Evolutionary conservation across 2,888 invertebrate genomes (phyloP).

Genomic region (Dryocosmus kuriphilus): DNA sequence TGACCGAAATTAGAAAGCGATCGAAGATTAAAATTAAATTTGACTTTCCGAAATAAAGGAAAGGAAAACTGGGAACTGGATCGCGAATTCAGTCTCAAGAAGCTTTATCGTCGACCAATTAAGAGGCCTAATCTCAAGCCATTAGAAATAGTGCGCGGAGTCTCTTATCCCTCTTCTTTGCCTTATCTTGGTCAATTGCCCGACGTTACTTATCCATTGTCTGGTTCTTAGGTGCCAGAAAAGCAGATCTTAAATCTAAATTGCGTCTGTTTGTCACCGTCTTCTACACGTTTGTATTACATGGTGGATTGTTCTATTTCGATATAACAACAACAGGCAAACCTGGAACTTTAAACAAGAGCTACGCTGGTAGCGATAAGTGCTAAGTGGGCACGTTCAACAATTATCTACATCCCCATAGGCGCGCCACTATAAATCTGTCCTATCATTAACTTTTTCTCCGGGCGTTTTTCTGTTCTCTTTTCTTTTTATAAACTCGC

Average conservation of each 20-base stretch:
- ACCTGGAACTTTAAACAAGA: constrained; percentile 49
- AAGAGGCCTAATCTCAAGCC: constrained; percentile 59
- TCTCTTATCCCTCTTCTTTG: constrained; percentile 57
- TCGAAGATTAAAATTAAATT: background rate
- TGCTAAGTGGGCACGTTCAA: constrained; percentile 13
- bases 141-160: constrained; percentile 55
- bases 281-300: constrained; percentile 45
- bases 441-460: background rate
- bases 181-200: constrained; percentile 69
- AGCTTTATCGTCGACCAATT: constrained; percentile 52
- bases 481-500: background rate
- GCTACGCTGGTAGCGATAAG: constrained; percentile 33
- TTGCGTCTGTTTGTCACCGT: constrained; percentile 73
- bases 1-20: too few species aligned
- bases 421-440: constrained; percentile 3
- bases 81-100: background rate
- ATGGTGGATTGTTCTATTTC: constrained; percentile 40
- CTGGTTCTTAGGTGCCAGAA: constrained; percentile 62
- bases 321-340: constrained; percentile 50
- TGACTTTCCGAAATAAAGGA: background rate
- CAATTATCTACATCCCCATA: constrained; percentile 9
- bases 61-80: background rate
- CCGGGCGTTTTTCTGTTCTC: background rate
- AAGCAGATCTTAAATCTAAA: constrained; percentile 75
- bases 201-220: constrained; percentile 73